Evolutionary conservation across 2,113 vertebrate genomes (phyloP), one percentile per base, ranked within the genome.

Genomic region (Burhinus bistriatus): DNA sequence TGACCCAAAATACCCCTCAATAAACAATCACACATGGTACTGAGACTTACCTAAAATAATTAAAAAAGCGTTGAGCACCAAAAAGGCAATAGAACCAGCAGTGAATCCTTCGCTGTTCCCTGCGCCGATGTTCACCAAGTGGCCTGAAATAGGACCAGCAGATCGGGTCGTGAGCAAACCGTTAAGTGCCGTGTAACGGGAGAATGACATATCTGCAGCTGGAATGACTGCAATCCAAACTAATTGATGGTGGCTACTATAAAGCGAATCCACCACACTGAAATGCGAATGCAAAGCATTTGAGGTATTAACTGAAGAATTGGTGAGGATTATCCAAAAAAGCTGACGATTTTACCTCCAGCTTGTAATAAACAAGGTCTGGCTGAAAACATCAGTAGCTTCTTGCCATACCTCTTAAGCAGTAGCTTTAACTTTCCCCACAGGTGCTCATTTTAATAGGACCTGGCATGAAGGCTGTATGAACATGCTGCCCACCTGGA

Each of bases 51-150:
- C 99, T 38, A 98, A 97, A 58, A 98, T 11, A 32, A 99, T 97
- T 26, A 99, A 90, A 89, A 99, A 99, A 15, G 76, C 92, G 38
- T 99, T 99, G 64, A 99, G 97, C 57, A 99, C 97, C 87, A 99
- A 81, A 87, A 99, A 98, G 76, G 99, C 98, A 30, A 98, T 44
- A 8, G 98, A 98, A 69, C 99, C 99, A 34, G 98, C 98, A 12
- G 98, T 97, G 94, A 99, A 98, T 58, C 97, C 99, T 47, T 98
- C 89, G 2, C 95, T 68, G 73, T 59, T 96, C 47, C 94, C 97
- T 2, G 12, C 55, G 30, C 94, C 44, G 4, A 98, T 88, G 76
- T 97, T 93, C 87, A 98, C 77, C 70, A 97, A 70, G 70, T 89
- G 59, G 55, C 98, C 99, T 99, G 83, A 84, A 97, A 71, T 15